phyloP scores from a whole-genome alignment of 2,797 vertebrate genomes.

The Micrastur ruficollis region DNA sequence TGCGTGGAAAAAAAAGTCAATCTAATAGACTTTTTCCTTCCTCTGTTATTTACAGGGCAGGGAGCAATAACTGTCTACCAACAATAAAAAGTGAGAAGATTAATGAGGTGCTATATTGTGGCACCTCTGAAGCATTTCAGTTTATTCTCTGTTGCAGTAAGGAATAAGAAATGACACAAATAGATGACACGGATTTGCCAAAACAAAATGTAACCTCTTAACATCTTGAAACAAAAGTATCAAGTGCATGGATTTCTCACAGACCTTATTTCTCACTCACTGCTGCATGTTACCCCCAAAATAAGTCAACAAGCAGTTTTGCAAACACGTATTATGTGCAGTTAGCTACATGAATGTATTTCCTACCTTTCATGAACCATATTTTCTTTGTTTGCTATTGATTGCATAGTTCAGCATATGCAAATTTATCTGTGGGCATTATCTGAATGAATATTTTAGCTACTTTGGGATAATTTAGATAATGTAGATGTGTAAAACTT shows the following conservation, averaged over 20 bases:
- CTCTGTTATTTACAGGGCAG: neutral
- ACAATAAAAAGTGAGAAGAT: conserved; percentile 13
- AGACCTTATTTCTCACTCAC: neutral
- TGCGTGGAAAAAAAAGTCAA: neutral
- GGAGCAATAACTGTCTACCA: neutral
- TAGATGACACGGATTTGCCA: neutral
- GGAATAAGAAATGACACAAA: neutral
- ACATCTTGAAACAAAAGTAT: neutral
- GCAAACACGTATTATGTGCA: neutral
- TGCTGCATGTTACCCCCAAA: neutral
- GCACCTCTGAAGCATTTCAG: neutral
- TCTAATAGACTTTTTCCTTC: neutral
- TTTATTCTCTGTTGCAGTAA: neutral
- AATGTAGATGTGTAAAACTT: neutral
- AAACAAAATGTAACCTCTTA: neutral
- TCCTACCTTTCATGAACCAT: neutral
- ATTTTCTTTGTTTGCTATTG: neutral
- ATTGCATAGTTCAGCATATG: neutral
- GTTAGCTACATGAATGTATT: neutral
- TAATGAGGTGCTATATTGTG: neutral
- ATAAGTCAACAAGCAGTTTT: neutral
- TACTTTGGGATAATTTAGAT: neutral
- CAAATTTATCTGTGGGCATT: neutral
- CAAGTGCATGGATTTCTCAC: neutral
- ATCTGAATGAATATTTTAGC: neutral